Base-by-base conservation (phyloP, 2,113 vertebrate species). In the Capreolus pygargus region DNA sequence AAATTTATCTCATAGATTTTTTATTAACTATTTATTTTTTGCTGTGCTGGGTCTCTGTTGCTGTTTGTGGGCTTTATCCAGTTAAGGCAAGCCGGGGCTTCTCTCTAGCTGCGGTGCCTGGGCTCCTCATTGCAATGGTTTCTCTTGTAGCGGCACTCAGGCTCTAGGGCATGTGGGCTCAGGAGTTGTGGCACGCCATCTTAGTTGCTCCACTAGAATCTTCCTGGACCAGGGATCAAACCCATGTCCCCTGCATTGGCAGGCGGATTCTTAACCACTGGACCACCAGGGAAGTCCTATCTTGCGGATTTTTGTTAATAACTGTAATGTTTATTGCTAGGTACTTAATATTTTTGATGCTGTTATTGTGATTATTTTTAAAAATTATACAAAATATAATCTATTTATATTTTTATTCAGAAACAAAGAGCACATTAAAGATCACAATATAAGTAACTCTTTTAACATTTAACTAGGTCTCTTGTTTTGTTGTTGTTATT, bases 391-490 rank as follows among this genome's bases (percentile, higher is more conserved):
- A 30, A 86, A 88, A 94, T 92, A 43, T 91, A 47, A 97, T 64
- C 86, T 96, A 82, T 92, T 47, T 91, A 30, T 30, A 50, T 30
- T 50, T 79, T 79, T 91, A 86, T 36, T 88, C 47, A 94, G 67
- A 43, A 98, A 96, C 82, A 97, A 94, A 97, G 91, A 91, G 92
- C 25, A 96, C n/a, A 91, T 70, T 93, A 96, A 97, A 95, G 89
- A 96, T 95, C 54, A 88, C 58, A 97, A 97, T 27, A 55, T 83
- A 97, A 17, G 39, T n/a, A 98, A 95, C 17, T 96, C 88, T 55
- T n/a, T 81, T 76, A 43, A 91, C 95, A 97, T 96, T 97, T 94
- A 98, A 84, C 15, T 91, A 47, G n/a, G 36, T 70, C 67, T 36
- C n/a, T 70, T 70, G n/a, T 39, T 70, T 23, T 70, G n/a, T 70